Evolutionary conservation across 1,140 invertebrate species (phyloP), one percentile per base, ranked within the genome.

Genomic region (Ladona fulva): DNA sequence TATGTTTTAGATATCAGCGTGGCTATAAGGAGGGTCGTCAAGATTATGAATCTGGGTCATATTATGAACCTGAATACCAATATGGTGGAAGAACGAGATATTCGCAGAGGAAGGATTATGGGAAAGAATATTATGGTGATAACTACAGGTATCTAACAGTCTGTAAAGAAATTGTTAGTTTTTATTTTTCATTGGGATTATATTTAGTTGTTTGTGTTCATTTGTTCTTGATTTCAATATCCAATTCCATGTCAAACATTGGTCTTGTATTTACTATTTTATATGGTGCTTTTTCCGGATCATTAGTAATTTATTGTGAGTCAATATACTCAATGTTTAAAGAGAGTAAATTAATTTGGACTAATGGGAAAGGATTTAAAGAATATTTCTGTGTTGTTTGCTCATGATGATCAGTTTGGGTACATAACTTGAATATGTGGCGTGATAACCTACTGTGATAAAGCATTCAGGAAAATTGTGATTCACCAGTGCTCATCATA

Each of bases 21-120:
- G 52, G 52, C 52, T 66, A 66, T 12, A 66, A 66, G 52, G 52
- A 66, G 14, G 52, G 52, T 66, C 59, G 59, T 29, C 42, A 77
- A 73, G 77, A 77, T 16, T 77, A 73, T 37, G 77, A 77, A 73
- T 25, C 77, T 24, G 24, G 42, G 1, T 59, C 52, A n/a, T 77
- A 77, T 73, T 77, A 77, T 74, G 77, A 77, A 74, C 25, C 66
- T 5, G 77, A 77, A 22, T 73, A 77, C 59, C 59, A 77, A 19
- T 73, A 52, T 73, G 42, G 77, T 73, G 52, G 52, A 66, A 66
- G 52, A 66, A 19, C 52, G 52, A 66, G 52, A 76, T 76, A 25
- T 42, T 37, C 25, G 22, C 75, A 76, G 75, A 76, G 75, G 75
- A 76, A 76, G 42, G 75, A 76, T 37, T 76, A 37, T 42, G 75